These are phyloP conservation scores for Bacillus rossius DNA, from an alignment of 1,140 invertebrate genomes.

Conservation along the genomic window DNA sequence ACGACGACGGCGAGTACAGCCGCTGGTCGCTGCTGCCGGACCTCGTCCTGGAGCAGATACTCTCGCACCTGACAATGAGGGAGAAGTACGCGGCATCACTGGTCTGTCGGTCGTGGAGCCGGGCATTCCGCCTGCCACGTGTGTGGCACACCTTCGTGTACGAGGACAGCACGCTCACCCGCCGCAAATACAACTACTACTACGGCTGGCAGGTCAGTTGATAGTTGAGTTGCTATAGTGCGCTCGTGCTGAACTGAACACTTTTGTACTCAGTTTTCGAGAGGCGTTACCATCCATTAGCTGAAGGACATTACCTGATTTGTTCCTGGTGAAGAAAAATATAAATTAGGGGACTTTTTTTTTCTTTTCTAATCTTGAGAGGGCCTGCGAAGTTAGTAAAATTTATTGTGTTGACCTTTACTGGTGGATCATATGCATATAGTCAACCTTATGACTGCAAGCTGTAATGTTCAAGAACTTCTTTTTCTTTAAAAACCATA, in stretches of 20 bases:
- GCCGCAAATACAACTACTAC: constrained; percentile 74
- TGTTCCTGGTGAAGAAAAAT: neutral
- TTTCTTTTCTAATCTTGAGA: too few relatives aligned
- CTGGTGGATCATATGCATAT: too few relatives aligned
- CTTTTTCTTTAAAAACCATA: too few relatives aligned
- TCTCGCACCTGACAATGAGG: constrained; percentile 59
- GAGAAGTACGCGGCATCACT: constrained; percentile 70
- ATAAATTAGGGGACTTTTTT: neutral
- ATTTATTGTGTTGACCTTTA: too few relatives aligned
- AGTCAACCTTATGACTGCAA: too few relatives aligned
- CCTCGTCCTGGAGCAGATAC: constrained; percentile 71
- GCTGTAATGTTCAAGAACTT: too few relatives aligned
- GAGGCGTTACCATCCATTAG: neutral
- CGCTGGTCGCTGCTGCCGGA: constrained; percentile 68
- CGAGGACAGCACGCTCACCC: constrained; percentile 65
- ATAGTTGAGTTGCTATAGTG: neutral
- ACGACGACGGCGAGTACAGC: constrained; percentile 42
- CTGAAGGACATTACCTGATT: neutral
- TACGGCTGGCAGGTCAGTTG: constrained; percentile 64
- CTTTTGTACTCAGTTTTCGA: neutral
- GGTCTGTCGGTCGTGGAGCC: constrained; percentile 63
- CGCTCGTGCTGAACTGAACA: neutral
- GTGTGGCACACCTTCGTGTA: constrained; percentile 70
- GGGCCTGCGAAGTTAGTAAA: too few relatives aligned
- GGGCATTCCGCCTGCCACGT: constrained; percentile 64